Percentiles rank a stretch among this genome's conserved stretches.
Conservation (phyloP, 1,140 invertebrate genomes). For the Pseudomyrmex cubaensis region DNA sequence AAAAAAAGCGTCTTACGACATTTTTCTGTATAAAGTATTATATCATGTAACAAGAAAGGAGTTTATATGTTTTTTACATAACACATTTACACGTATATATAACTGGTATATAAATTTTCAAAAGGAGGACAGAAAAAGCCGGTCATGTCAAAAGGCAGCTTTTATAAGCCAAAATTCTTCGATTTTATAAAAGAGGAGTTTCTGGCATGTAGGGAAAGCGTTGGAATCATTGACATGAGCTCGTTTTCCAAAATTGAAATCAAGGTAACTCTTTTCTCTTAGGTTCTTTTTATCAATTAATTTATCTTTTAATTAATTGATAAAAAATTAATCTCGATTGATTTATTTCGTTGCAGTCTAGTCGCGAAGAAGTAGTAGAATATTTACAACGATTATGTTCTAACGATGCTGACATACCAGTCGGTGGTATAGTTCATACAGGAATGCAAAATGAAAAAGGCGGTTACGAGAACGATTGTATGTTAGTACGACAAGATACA, state of each 20-base stretch:
- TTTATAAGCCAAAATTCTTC: constrained; percentile 92
- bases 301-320: constrained; percentile 43
- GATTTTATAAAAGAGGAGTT: constrained; percentile 91
- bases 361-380: constrained; percentile 88
- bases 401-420: constrained; percentile 90
- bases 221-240: constrained; percentile 94
- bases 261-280: constrained; percentile 84
- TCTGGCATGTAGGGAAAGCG: constrained; percentile 91
- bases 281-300: neutral
- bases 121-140: constrained; percentile 82
- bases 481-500: constrained; percentile 89
- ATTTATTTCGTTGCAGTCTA: constrained; percentile 81
- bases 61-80: too few relatives aligned
- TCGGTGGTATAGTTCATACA: constrained; percentile 91
- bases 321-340: constrained; percentile 22
- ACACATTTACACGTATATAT: neutral
- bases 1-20: neutral
- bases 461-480: constrained; percentile 94
- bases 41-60: too few relatives aligned
- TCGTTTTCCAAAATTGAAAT: constrained; percentile 94
- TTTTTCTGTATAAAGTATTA: neutral
- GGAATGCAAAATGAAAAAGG: constrained; percentile 93
- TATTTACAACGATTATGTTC: constrained; percentile 92
- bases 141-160: constrained; percentile 87
- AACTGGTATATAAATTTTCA: constrained; percentile 57